phyloP scores from a whole-genome alignment of 2,888 invertebrate genomes.

The Hydriomena furcata region DNA sequence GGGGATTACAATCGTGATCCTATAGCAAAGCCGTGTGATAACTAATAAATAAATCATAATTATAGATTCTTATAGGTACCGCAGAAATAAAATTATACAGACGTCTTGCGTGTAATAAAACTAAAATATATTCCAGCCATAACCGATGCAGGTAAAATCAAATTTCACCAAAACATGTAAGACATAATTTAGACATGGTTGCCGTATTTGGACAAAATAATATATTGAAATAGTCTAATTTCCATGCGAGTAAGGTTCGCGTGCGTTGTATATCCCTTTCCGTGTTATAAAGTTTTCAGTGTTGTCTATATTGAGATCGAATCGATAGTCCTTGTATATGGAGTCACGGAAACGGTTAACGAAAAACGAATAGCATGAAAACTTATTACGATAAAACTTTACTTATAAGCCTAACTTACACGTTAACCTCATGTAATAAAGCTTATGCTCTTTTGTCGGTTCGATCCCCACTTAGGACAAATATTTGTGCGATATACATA shows the following conservation, averaged over 20 bases:
- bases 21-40: too few relatives aligned
- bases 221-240: constrained; percentile 56
- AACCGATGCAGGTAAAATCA: constrained; percentile 38
- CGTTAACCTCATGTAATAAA: too few relatives aligned
- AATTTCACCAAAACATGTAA: constrained; percentile 42
- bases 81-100: constrained; percentile 5
- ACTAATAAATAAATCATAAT: too few relatives aligned
- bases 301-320: constrained; percentile 69
- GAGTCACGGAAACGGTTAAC: constrained; percentile 61
- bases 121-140: constrained; percentile 11
- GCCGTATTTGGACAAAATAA: constrained; percentile 44
- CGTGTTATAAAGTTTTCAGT: constrained; percentile 75
- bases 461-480: too few relatives aligned
- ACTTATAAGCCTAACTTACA: too few relatives aligned
- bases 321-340: constrained; percentile 63
- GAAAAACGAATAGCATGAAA: constrained; percentile 17
- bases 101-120: constrained; percentile 12
- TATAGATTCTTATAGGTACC: too few relatives aligned
- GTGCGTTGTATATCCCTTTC: constrained; percentile 67
- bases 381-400: background rate
- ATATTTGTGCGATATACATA: too few relatives aligned
- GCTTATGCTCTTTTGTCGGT: too few relatives aligned
- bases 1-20: too few relatives aligned
- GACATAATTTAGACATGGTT: constrained; percentile 40
- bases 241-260: constrained; percentile 66